Conservation (phyloP, 2,113 vertebrate genomes). For the Hirundichthys speculiger region DNA sequence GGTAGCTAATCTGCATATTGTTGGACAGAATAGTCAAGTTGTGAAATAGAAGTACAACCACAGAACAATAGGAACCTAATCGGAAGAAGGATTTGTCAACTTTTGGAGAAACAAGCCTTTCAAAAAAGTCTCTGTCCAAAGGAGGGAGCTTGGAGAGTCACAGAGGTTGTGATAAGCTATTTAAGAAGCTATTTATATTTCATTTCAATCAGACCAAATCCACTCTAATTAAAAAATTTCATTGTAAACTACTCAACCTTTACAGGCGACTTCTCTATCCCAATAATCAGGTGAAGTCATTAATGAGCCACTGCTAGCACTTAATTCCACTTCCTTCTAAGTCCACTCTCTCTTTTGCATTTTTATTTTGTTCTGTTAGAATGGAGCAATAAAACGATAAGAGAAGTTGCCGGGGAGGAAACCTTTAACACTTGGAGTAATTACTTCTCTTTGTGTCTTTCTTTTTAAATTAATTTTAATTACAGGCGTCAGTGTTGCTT, state of each 20-base stretch:
- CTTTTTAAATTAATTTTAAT: constrained; percentile 80
- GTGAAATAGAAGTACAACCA: background rate
- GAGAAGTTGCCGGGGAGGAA: constrained; percentile 76
- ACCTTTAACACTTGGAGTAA: constrained; percentile 76
- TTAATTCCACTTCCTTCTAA: constrained; percentile 66
- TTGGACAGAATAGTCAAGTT: background rate
- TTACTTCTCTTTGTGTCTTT: constrained; percentile 78
- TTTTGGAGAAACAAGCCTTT: background rate
- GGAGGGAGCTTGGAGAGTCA: constrained; percentile 37
- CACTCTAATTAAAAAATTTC: constrained; percentile 82
- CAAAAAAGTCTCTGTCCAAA: background rate
- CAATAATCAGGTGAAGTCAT: constrained; percentile 79
- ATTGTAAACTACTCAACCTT: constrained; percentile 83
- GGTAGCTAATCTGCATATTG: background rate
- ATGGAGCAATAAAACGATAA: constrained; percentile 76
- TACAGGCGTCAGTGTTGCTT: constrained; percentile 69
- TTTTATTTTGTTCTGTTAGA: constrained; percentile 66
- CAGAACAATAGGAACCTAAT: background rate
- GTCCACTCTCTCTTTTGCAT: constrained; percentile 64
- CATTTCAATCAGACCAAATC: constrained; percentile 82
- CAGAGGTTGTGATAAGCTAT: constrained; percentile 69
- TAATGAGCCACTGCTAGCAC: constrained; percentile 74
- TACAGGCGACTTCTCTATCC: constrained; percentile 69
- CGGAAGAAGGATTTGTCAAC: background rate
- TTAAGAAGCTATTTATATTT: constrained; percentile 79